Evolutionary conservation across 2,113 vertebrate genomes (phyloP).

Genomic region (Oreochromis tanganicae): DNA sequence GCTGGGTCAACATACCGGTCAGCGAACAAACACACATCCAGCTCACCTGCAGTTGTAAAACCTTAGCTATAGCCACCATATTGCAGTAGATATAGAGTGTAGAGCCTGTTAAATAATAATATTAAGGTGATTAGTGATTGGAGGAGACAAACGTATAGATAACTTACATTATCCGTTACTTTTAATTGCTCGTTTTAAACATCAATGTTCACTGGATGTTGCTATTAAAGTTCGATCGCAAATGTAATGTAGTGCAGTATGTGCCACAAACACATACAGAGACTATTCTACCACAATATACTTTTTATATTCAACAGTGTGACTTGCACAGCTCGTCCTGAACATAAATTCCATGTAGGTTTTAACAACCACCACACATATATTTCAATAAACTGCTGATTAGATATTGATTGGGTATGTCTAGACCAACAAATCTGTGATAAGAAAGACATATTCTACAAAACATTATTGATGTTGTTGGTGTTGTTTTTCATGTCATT

Average conservation of each 20-base stretch:
- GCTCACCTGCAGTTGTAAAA: background rate
- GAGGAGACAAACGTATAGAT: background rate
- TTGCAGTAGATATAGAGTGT: background rate
- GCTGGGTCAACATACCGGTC: constrained; percentile 80
- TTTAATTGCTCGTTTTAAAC: background rate
- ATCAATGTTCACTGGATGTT: background rate
- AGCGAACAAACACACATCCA: background rate
- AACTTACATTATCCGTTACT: background rate
- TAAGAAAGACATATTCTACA: background rate
- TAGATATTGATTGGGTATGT: background rate
- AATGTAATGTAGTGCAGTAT: background rate
- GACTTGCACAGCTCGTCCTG: background rate
- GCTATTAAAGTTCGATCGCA: background rate
- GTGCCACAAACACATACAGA: background rate
- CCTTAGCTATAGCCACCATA: background rate
- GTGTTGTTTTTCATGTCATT: background rate
- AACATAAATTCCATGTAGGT: background rate
- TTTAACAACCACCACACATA: background rate
- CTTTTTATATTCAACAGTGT: background rate
- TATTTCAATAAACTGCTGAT: background rate
- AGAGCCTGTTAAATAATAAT: background rate
- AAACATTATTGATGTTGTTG: background rate
- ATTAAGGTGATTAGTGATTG: background rate
- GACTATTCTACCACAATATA: accelerated
- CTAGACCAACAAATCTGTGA: background rate